Conservation (phyloP, 2,797 vertebrate species). For the Knipowitschia caucasica region DNA sequence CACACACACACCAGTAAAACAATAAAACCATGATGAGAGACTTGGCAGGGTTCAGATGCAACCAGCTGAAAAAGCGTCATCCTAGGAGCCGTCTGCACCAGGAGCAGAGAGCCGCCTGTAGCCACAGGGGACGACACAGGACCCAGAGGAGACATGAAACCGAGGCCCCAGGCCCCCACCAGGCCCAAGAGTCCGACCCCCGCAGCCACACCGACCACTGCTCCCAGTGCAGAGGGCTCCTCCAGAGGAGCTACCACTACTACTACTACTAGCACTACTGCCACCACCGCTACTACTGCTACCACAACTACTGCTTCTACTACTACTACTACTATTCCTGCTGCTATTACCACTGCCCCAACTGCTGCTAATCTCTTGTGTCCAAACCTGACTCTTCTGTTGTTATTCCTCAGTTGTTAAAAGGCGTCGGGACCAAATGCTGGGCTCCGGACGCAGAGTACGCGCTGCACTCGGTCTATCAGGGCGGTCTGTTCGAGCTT, state of each 20-base stretch:
- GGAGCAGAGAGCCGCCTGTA: too few relatives aligned
- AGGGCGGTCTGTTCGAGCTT: conserved; percentile 89
- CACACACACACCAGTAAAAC: too few relatives aligned
- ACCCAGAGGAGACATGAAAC: too few relatives aligned
- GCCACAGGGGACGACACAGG: too few relatives aligned
- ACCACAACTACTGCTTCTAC: neutral
- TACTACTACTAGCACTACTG: neutral
- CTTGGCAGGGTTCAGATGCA: too few relatives aligned
- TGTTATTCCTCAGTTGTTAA: conserved; percentile 75
- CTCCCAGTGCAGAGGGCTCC: neutral
- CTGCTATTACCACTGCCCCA: neutral
- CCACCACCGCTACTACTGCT: neutral
- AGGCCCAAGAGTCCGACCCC: too few relatives aligned
- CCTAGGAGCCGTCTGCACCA: too few relatives aligned
- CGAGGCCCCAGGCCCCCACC: too few relatives aligned
- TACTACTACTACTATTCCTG: neutral
- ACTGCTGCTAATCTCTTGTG: neutral
- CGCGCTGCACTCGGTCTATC: conserved; percentile 88
- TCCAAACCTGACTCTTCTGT: neutral
- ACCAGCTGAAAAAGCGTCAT: too few relatives aligned
- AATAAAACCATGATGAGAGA: too few relatives aligned
- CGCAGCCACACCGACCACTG: too few relatives aligned
- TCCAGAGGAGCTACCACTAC: neutral
- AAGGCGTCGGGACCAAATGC: conserved; percentile 87
- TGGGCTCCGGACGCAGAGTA: conserved; percentile 86